Conservation (phyloP, 2,797 vertebrate species). For the Acridotheres tristis region DNA sequence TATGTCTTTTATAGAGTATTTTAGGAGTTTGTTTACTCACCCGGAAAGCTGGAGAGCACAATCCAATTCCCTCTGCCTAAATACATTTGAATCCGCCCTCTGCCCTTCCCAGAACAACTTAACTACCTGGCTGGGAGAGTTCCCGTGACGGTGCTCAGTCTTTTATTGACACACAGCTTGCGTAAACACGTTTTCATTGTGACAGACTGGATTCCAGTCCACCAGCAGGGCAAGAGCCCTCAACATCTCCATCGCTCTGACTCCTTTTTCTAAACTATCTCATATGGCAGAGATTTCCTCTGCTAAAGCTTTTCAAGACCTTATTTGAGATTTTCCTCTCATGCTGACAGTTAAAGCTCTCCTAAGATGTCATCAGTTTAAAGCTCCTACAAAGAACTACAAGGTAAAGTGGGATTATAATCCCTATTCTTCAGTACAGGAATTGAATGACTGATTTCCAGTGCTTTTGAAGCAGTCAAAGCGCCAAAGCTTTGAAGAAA, state of each 20-base stretch:
- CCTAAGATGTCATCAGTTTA: not conserved
- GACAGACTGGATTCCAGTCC: not conserved
- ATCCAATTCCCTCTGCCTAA: not conserved
- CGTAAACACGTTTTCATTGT: not conserved
- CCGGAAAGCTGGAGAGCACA: not conserved
- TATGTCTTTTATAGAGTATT: not conserved
- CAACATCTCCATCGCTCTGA: not conserved
- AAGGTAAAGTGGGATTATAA: not conserved
- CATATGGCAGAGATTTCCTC: not conserved
- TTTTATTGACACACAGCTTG: not conserved
- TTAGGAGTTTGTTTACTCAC: not conserved
- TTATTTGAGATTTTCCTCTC: not conserved
- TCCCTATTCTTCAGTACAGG: not conserved
- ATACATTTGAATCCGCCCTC: accelerated
- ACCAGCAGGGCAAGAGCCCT: not conserved
- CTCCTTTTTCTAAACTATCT: not conserved
- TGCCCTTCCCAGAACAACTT: slow-evolving; percentile 22
- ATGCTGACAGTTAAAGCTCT: not conserved
- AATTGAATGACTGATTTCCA: not conserved
- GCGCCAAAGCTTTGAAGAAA: not conserved
- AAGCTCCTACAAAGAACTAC: not conserved
- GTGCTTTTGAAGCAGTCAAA: not conserved
- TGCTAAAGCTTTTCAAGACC: not conserved
- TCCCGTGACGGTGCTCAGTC: accelerated
- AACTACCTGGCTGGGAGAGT: not conserved